These are phyloP conservation scores for Phanerotoma sp. DNA, from an alignment of 2,888 invertebrate species.

Conservation along the genomic window DNA sequence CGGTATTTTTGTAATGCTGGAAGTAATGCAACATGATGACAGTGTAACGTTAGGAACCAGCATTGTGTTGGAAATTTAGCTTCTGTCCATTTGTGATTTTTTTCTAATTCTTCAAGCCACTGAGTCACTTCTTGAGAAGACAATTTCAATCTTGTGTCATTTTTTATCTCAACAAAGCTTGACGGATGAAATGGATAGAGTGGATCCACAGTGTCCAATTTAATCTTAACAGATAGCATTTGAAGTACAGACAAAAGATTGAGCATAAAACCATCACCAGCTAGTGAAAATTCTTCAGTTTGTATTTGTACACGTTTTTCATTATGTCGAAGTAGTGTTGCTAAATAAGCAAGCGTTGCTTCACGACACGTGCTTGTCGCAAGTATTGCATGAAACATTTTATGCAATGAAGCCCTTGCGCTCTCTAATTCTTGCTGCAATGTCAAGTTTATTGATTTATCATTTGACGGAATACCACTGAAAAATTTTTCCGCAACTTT, in stretches of 20 bases:
- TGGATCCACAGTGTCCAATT: conserved; percentile 85
- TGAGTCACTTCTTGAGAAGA: conserved; percentile 78
- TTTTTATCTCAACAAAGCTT: conserved; percentile 70
- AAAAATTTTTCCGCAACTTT: conserved; percentile 80
- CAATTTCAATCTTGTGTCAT: conserved; percentile 81
- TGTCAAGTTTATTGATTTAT: conserved; percentile 69
- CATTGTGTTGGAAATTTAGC: conserved; percentile 95
- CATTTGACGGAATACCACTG: conserved; percentile 62
- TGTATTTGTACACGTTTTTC: conserved; percentile 88
- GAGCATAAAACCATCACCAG: conserved; percentile 94
- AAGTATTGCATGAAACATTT: conserved; percentile 80
- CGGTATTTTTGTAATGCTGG: conserved; percentile 87
- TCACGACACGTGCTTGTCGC: conserved; percentile 81
- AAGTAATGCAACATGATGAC: conserved; percentile 88
- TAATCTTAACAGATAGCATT: conserved; percentile 85
- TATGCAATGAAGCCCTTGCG: conserved; percentile 74
- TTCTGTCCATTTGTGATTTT: conserved; percentile 69
- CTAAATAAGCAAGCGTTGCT: conserved; percentile 76
- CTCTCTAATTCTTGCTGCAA: conserved; percentile 80
- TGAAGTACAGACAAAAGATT: conserved; percentile 91
- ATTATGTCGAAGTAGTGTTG: conserved; percentile 75
- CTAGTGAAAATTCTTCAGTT: conserved; percentile 81
- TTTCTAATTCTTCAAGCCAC: conserved; percentile 71
- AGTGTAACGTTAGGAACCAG: conserved; percentile 94
- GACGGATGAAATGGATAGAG: conserved; percentile 86